Conservation (phyloP, 2,797 vertebrate genomes). For the Pitangus sulphuratus region DNA sequence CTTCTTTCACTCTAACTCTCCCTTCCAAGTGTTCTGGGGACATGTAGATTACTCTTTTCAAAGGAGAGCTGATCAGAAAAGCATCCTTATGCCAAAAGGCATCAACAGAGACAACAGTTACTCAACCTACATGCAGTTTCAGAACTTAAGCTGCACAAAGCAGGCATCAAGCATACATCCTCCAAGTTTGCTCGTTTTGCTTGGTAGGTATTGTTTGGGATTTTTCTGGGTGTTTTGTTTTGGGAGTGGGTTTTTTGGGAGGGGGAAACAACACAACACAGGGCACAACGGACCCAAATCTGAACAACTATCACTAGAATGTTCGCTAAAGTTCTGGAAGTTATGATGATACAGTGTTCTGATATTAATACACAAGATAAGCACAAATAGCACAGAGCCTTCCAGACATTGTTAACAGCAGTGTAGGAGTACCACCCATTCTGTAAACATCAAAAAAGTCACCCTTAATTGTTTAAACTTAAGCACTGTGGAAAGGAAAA, state of each 20-base stretch:
- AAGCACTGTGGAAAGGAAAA: not conserved
- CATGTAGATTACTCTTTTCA: not conserved
- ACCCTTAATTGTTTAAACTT: not conserved
- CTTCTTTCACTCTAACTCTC: not conserved
- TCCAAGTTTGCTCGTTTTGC: not conserved
- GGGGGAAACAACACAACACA: rapidly evolving
- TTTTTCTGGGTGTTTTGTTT: not conserved
- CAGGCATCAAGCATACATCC: not conserved
- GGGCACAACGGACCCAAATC: rapidly evolving
- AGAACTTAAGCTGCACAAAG: not conserved
- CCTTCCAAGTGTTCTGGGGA: not conserved
- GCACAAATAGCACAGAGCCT: not conserved
- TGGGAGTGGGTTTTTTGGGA: not conserved
- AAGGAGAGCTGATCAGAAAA: not conserved
- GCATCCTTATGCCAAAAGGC: not conserved
- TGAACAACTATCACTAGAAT: not conserved
- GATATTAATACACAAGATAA: not conserved
- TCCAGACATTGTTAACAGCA: not conserved
- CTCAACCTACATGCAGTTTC: not conserved
- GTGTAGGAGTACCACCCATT: slow-evolving; percentile 10
- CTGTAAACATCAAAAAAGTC: slow-evolving; percentile 9
- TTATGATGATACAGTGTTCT: not conserved
- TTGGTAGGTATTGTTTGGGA: not conserved
- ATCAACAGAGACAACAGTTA: not conserved
- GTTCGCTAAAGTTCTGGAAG: not conserved